Evolutionary conservation across 1,140 invertebrate species (phyloP).

Genomic region (Polyergus mexicanus): DNA sequence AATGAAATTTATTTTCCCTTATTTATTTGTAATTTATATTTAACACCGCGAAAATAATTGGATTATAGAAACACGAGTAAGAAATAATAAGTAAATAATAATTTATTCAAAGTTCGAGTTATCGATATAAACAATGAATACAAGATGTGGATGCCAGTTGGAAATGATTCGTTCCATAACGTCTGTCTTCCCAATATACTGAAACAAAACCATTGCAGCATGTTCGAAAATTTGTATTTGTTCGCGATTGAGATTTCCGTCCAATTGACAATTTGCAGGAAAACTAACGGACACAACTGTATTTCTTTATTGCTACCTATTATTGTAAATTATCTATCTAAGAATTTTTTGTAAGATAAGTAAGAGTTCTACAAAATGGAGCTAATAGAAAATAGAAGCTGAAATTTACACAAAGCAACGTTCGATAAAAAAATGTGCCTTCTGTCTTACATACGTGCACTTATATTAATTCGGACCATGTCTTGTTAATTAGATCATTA

Average conservation of each 20-base stretch:
- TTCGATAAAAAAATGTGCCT: conserved; percentile 39
- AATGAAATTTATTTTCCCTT: neutral
- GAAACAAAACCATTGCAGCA: neutral
- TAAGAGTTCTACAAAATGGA: neutral
- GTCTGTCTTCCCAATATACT: conserved; percentile 52
- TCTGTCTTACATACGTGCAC: conserved; percentile 23
- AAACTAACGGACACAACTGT: conserved; percentile 27
- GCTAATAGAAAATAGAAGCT: neutral
- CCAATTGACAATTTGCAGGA: conserved; percentile 16
- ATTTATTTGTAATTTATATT: conserved; percentile 49
- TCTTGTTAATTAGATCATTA: conserved; percentile 38
- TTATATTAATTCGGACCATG: conserved; percentile 16
- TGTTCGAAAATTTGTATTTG: conserved; percentile 18
- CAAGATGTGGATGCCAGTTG: neutral
- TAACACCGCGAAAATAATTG: conserved; percentile 20
- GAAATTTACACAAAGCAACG: no score
- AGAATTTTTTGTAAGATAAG: conserved; percentile 3
- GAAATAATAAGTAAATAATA: conserved; percentile 3
- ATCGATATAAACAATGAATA: conserved; percentile 9
- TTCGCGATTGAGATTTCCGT: conserved; percentile 41
- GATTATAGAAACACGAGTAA: neutral
- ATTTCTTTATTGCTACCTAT: conserved; percentile 26
- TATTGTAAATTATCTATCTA: conserved; percentile 30
- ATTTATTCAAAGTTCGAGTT: neutral
- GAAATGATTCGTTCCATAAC: neutral